Conservation (phyloP, 1,140 invertebrate species). For the Metopolophium dirhodum region DNA sequence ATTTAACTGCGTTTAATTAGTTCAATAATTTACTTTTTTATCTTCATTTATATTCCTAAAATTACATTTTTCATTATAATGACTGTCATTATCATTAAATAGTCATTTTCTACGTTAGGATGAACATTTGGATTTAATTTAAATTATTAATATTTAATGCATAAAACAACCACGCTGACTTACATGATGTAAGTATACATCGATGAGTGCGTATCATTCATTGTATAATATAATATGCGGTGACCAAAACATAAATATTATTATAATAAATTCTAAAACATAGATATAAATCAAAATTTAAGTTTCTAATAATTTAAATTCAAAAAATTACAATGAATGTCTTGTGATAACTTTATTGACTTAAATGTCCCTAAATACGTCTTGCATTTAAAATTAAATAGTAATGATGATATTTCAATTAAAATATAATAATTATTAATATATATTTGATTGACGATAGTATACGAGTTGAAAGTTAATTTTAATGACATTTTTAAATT, state of each 20-base stretch:
- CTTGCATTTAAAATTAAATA: background rate
- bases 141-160: background rate
- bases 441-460: background rate
- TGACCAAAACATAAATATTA: background rate
- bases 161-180: background rate
- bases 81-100: too few relatives aligned
- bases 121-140: background rate
- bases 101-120: too few relatives aligned
- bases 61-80: background rate
- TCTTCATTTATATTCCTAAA: background rate
- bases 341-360: background rate
- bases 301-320: background rate
- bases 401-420: background rate
- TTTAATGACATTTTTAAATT: background rate
- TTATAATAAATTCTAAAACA: background rate
- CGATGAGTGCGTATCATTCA: background rate
- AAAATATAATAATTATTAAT: background rate
- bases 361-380: background rate
- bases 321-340: background rate
- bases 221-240: background rate
- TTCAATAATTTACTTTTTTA: background rate
- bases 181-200: background rate
- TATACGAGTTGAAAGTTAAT: background rate
- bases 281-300: background rate
- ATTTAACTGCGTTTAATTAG: background rate